Conservation (phyloP, 1,140 invertebrate species). For the Amyelois transitella region DNA sequence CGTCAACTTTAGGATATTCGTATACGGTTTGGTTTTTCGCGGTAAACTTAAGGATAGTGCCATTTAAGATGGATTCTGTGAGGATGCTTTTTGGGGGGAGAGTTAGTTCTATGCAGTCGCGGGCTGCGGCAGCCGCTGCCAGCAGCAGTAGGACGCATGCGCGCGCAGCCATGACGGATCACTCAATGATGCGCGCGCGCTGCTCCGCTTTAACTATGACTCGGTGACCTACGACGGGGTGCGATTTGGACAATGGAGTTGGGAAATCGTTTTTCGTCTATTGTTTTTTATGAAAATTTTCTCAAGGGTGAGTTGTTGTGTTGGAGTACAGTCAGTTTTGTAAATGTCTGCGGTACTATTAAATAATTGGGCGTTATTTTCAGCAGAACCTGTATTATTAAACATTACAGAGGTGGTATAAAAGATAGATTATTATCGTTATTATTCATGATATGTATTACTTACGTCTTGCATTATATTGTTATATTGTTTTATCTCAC, state of each 20-base stretch:
- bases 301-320: no score
- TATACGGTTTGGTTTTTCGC: constrained; percentile 42
- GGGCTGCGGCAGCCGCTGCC: constrained; percentile 31
- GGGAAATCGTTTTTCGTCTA: constrained; percentile 1
- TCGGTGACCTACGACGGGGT: background rate
- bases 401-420: no score
- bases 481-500: no score
- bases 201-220: background rate
- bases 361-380: no score
- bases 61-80: constrained; percentile 45
- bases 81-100: constrained; percentile 36
- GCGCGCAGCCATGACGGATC: constrained; percentile 49
- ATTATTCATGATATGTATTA: no score
- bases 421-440: no score
- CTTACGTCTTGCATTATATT: no score
- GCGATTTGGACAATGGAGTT: background rate
- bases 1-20: constrained; percentile 36
- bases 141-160: constrained; percentile 43
- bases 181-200: constrained; percentile 35
- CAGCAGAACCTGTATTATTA: no score
- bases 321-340: no score
- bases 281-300: background rate
- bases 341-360: no score
- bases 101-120: constrained; percentile 62
- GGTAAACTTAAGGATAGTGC: constrained; percentile 44